Evolutionary conservation across 1,140 invertebrate genomes (phyloP), one percentile per base, ranked within the genome.

Genomic region (Charaxes varanes): DNA sequence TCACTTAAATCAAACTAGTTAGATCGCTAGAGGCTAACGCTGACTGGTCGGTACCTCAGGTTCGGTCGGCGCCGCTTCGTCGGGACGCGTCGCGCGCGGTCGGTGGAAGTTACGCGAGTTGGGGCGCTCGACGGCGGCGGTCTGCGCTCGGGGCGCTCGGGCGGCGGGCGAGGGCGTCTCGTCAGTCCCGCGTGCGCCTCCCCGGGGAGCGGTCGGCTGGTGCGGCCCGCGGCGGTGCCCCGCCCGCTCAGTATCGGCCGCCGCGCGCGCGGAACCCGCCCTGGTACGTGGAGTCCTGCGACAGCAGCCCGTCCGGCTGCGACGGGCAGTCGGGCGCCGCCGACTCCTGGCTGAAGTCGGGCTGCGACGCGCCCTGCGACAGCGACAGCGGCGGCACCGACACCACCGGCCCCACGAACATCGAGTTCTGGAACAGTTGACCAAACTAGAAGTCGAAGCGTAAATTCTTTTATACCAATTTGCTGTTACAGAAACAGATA

Each of bases 271-370:
- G 87, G 55, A 88, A 89, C 42, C 87, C 87, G 53, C 87, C 92
- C 82, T 96, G 94, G 84, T 96, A 97, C 46, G 93, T 95, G 4
- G 94, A 97, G 84, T 98, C 96, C 84, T 98, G 96, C 2, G 96
- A 98, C 51, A 98, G 85, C 43, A 98, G 87, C 24, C 94, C 95
- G 68, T 98, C 96, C 86, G 95, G 94, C 80, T 97, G 96, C 15
- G 95, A 97, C 60, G 95, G 94, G 73, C 95, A 94, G 51, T 97
- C 95, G 48, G 93, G 93, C 43, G 93, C 88, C 60, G 93, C 92
- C 14, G 92, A 94, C 79, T 98, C 96, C 86, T 97, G 93, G 26
- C 92, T 94, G 16, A 94, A 84, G 64, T 94, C 93, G 0, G 92
- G 90, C 68, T 94, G 93, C 12, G 90, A 91, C n/a, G 92, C 66